Evolutionary conservation across 2,888 invertebrate genomes (phyloP).

Genomic region (Prosopocoilus inquinatus): DNA sequence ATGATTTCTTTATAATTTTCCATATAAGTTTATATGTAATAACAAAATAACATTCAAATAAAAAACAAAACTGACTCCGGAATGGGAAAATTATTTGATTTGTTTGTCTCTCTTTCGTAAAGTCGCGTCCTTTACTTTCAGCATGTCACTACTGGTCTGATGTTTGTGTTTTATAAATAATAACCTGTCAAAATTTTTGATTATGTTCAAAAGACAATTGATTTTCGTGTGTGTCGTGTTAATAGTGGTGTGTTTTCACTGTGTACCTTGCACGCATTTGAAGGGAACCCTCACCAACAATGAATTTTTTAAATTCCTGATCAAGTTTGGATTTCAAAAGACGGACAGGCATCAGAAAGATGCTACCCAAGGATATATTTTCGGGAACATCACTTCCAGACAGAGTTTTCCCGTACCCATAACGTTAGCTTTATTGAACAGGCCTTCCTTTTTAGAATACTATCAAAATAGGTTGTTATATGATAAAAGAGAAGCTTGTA

Average conservation of each 20-base stretch:
- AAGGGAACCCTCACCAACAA: conserved; percentile 64
- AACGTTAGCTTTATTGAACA: conserved; percentile 88
- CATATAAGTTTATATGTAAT: no score
- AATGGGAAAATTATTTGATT: no score
- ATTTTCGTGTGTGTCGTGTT: conserved; percentile 29
- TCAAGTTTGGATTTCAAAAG: conserved; percentile 96
- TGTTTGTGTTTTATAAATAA: background rate
- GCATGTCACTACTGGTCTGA: no score
- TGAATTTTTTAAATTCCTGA: conserved; percentile 86
- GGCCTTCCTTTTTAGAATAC: conserved; percentile 84
- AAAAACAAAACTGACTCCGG: no score
- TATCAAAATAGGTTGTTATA: conserved; percentile 73
- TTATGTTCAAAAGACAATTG: conserved; percentile 21
- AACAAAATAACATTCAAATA: no score
- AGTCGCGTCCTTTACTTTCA: no score
- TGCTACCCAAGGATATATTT: conserved; percentile 91
- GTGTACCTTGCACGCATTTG: conserved; percentile 49
- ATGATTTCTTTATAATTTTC: no score
- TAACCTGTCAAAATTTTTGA: conserved; percentile 22
- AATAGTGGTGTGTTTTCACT: conserved; percentile 29
- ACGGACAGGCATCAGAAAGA: conserved; percentile 82
- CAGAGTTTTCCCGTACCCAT: conserved; percentile 65
- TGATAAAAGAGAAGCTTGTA: conserved; percentile 74
- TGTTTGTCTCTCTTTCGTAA: no score
- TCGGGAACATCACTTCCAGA: conserved; percentile 86